A percentile compares a stretch with the other conserved stretches of the same genome.
Evolutionary conservation across 2,113 vertebrate species (phyloP).

Genomic region (Phalacrocorax brasilianus): DNA sequence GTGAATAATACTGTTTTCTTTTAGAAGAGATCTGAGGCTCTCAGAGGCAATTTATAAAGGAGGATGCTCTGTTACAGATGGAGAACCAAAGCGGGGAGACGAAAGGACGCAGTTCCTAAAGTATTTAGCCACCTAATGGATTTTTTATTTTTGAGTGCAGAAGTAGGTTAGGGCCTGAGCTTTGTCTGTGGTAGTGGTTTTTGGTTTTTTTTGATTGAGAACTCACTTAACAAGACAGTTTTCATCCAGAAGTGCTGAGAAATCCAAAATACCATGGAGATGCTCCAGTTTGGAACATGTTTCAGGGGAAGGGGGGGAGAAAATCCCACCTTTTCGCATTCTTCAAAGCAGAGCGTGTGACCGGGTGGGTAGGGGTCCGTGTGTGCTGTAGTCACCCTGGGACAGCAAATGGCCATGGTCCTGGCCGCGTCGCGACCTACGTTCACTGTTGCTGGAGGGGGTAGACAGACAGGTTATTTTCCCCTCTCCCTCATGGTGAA

Average conservation of each 20-base stretch:
- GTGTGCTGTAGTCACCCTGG: neutral
- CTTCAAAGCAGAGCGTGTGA: neutral
- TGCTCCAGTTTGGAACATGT: neutral
- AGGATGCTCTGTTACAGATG: neutral
- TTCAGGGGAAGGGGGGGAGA: fast-evolving
- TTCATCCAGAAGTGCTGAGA: neutral
- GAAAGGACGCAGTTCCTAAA: conserved; percentile 30
- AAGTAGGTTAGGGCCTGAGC: conserved; percentile 31
- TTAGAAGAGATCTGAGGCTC: conserved; percentile 54
- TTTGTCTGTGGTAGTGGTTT: neutral
- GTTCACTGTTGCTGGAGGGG: neutral
- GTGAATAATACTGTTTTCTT: conserved; percentile 57
- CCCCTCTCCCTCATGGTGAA: neutral
- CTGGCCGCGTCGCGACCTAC: neutral
- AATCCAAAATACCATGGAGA: neutral
- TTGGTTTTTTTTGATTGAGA: conserved; percentile 25
- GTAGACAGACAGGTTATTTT: neutral
- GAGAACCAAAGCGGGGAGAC: conserved; percentile 17
- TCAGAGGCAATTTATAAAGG: conserved; percentile 49
- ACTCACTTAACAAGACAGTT: neutral
- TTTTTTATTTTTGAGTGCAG: conserved; percentile 31
- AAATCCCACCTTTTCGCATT: neutral
- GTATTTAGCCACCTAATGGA: conserved; percentile 54
- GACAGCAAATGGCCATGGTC: neutral
- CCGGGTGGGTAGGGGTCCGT: fast-evolving